Evolutionary conservation across 2,888 invertebrate species (phyloP).

Genomic region (Campopleginae sp.): DNA sequence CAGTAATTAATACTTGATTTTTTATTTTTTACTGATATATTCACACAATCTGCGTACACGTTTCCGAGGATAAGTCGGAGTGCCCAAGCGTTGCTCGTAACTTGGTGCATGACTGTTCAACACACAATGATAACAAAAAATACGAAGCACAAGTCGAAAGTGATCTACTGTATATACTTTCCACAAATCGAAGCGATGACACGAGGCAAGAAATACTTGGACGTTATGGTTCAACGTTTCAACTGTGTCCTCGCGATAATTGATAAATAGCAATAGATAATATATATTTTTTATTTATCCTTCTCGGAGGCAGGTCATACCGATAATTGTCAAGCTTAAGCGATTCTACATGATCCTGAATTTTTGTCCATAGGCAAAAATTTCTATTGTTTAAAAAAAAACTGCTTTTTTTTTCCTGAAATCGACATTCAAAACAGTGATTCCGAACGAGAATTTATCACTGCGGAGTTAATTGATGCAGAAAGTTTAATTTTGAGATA

Average conservation of each 20-base stretch:
- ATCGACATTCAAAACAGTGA: not conserved
- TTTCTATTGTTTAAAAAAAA: not conserved
- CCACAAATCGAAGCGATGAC: not conserved
- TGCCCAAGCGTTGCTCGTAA: conserved; percentile 11
- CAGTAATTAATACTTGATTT: conserved; percentile 7
- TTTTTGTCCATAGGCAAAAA: conserved; percentile 19
- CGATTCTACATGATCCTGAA: conserved; percentile 6
- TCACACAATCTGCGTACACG: conserved; percentile 9
- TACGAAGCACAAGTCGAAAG: not conserved
- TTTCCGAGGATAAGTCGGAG: conserved; percentile 17
- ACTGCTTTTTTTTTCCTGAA: not conserved
- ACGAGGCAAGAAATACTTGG: conserved; percentile 19
- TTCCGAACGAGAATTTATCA: not conserved
- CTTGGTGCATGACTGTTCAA: conserved; percentile 32
- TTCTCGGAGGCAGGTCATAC: conserved; percentile 8
- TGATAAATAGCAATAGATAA: conserved; percentile 45
- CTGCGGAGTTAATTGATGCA: not conserved
- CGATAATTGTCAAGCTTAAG: conserved; percentile 62
- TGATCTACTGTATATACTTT: conserved; percentile 13
- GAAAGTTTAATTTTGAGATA: not conserved
- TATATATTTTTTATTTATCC: conserved; percentile 21
- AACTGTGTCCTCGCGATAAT: not conserved
- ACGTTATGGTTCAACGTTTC: conserved; percentile 17
- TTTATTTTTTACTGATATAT: conserved; percentile 9
- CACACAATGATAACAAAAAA: conserved; percentile 18